Conservation (phyloP, 2,888 invertebrate species). For the Epinotia bilunana region DNA sequence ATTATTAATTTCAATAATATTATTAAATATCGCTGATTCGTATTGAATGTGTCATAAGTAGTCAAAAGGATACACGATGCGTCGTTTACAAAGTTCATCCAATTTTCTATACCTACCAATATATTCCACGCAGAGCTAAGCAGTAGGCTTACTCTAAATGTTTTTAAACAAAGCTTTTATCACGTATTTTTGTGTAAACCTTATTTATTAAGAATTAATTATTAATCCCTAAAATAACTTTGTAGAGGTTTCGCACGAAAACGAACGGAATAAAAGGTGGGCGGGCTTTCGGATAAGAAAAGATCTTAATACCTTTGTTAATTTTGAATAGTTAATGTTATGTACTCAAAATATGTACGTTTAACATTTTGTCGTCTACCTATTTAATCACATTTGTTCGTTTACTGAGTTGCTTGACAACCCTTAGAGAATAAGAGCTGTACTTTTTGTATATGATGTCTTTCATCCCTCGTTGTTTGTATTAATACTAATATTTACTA, state of each 20-base stretch:
- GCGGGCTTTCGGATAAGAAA: conserved; percentile 51
- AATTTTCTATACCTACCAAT: neutral
- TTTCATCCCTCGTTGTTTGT: conserved; percentile 74
- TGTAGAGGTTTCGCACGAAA: conserved; percentile 80
- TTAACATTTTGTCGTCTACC: conserved; percentile 32
- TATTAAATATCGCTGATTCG: too few relatives aligned
- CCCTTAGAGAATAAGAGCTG: conserved; percentile 66
- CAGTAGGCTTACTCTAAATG: conserved; percentile 19
- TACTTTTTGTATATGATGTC: conserved; percentile 73
- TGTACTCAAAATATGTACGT: conserved; percentile 31
- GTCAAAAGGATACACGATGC: neutral
- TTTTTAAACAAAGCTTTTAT: conserved; percentile 49
- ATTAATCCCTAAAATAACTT: conserved; percentile 75
- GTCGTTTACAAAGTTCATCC: neutral
- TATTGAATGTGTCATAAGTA: neutral
- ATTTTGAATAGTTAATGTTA: conserved; percentile 35
- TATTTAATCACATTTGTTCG: conserved; percentile 27
- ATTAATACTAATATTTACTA: conserved; percentile 17
- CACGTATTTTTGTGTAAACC: conserved; percentile 44
- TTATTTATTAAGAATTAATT: conserved; percentile 56
- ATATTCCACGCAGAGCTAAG: neutral
- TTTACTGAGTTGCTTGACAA: conserved; percentile 31
- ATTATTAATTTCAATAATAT: too few relatives aligned
- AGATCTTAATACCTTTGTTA: conserved; percentile 46
- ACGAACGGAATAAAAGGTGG: conserved; percentile 66